Conservation (phyloP, 2,797 vertebrate species). For the Menidia menidia region DNA sequence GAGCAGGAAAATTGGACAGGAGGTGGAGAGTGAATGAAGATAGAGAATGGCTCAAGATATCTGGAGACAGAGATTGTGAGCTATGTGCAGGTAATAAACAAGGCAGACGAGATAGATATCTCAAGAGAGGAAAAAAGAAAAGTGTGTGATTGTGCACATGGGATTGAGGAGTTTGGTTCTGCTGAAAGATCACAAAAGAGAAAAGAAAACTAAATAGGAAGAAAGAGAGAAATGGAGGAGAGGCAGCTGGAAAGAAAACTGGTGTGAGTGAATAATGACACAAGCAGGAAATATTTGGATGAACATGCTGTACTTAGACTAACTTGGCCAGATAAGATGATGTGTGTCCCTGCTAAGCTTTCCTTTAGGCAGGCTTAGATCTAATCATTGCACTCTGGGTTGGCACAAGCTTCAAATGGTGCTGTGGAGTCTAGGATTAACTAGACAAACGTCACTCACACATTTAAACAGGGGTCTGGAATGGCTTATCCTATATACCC, state of each 20-base stretch:
- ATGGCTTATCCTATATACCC: slow-evolving; percentile 50
- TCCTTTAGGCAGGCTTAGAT: slow-evolving; percentile 76
- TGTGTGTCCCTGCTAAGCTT: slow-evolving; percentile 75
- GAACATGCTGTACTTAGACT: slow-evolving; percentile 69
- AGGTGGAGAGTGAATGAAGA: slow-evolving; percentile 80
- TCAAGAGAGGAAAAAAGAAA: slow-evolving; percentile 68
- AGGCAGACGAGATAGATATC: slow-evolving; percentile 78
- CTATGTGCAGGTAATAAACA: slow-evolving; percentile 80
- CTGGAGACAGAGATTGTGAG: slow-evolving; percentile 78
- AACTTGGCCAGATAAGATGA: slow-evolving; percentile 73
- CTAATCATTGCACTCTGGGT: slow-evolving; percentile 75
- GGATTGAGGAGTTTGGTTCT: slow-evolving; percentile 26
- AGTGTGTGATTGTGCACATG: slow-evolving; percentile 59
- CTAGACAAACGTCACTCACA: slow-evolving; percentile 65
- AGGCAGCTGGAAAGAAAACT: slow-evolving; percentile 24
- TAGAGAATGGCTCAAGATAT: slow-evolving; percentile 74
- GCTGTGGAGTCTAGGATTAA: slow-evolving; percentile 62
- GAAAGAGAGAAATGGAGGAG: slow-evolving; percentile 25
- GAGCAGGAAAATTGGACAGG: slow-evolving; percentile 80
- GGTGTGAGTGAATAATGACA: slow-evolving; percentile 65
- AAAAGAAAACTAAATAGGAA: slow-evolving; percentile 24
- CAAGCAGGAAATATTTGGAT: slow-evolving; percentile 66
- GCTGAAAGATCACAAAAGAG: slow-evolving; percentile 39
- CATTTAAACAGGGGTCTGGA: slow-evolving; percentile 68
- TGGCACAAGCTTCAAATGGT: slow-evolving; percentile 69